Conservation (phyloP, 2,888 invertebrate genomes). For the Chironomus riparius region DNA sequence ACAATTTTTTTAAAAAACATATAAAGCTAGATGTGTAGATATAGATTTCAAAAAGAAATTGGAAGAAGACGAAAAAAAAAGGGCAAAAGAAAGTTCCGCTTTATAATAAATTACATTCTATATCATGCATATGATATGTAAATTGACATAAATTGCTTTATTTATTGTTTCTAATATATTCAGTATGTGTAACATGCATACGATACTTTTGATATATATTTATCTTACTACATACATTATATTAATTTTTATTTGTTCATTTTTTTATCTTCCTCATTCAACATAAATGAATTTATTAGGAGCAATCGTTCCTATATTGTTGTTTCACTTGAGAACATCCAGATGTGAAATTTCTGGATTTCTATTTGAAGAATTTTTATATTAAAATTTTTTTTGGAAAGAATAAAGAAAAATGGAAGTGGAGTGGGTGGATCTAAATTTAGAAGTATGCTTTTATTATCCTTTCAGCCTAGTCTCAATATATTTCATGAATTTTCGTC, state of each 20-base stretch:
- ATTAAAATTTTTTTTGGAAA: too few species aligned
- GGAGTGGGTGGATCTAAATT: too few species aligned
- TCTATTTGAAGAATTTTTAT: too few species aligned
- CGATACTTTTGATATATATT: constrained; percentile 7
- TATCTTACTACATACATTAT: background rate
- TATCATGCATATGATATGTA: constrained; percentile 8
- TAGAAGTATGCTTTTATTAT: too few species aligned
- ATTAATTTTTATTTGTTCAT: background rate
- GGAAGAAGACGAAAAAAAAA: background rate
- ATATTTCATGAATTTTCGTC: too few species aligned
- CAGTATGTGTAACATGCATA: background rate
- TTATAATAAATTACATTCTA: constrained; percentile 7
- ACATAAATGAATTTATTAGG: background rate
- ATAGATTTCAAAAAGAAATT: background rate
- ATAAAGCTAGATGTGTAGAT: background rate
- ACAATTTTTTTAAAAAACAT: background rate
- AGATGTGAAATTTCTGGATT: background rate
- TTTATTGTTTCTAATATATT: background rate
- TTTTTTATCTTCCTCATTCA: background rate
- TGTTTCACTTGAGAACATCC: background rate
- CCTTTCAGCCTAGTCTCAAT: too few species aligned
- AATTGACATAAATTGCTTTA: constrained; percentile 12
- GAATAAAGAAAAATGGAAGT: too few species aligned
- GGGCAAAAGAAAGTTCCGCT: background rate
- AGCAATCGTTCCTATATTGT: background rate